These are phyloP conservation scores for Catocala sponsa DNA, from an alignment of 2,888 invertebrate species.

Conservation along the genomic window DNA sequence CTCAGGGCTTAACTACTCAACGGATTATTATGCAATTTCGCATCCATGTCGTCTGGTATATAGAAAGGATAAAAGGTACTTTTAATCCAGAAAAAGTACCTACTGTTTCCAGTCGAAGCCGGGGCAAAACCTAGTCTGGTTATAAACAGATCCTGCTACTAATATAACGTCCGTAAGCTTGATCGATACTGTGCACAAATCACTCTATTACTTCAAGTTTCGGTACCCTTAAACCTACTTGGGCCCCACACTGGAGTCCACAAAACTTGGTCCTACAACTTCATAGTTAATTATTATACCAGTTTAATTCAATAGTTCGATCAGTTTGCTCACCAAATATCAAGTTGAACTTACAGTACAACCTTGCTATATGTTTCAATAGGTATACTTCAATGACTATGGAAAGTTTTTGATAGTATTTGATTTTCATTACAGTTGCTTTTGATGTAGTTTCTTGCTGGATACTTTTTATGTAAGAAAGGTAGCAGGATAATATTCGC, in stretches of 20 bases:
- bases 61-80: too few species aligned
- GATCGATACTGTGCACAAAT: background rate
- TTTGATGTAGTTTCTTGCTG: background rate
- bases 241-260: background rate
- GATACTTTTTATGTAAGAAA: too few species aligned
- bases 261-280: constrained; percentile 25
- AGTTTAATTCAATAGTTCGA: constrained; percentile 36
- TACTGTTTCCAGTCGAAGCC: too few species aligned
- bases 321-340: constrained; percentile 37
- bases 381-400: background rate
- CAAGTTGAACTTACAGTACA: constrained; percentile 3
- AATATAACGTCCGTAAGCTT: too few species aligned
- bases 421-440: background rate
- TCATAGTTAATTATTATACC: constrained; percentile 43
- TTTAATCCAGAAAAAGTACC: too few species aligned
- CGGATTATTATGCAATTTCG: too few species aligned
- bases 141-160: too few species aligned
- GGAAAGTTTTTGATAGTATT: constrained; percentile 1
- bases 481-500: too few species aligned
- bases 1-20: too few species aligned
- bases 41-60: too few species aligned
- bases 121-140: too few species aligned
- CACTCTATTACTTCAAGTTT: background rate
- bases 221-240: background rate
- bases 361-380: background rate